Evolutionary conservation across 2,797 vertebrate species (phyloP).

Genomic region (Otus scops): DNA sequence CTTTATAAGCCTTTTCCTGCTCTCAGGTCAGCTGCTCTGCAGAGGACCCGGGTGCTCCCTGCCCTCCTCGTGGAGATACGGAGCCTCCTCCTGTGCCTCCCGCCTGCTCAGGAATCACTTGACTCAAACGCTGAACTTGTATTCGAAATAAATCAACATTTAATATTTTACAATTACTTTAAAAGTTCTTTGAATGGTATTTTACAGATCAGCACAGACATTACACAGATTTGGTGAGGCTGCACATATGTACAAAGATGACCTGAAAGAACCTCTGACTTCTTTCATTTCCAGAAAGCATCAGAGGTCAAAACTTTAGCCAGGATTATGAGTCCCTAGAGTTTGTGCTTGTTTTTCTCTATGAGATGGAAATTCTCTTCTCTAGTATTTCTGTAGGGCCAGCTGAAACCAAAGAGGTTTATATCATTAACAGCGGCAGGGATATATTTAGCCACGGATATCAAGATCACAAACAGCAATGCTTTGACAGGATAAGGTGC

Average conservation of each 20-base stretch:
- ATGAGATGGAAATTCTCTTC: not conserved
- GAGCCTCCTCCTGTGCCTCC: not conserved
- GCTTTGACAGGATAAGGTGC: not conserved
- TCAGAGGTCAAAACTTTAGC: not conserved
- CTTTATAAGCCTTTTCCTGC: not conserved
- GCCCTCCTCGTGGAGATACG: accelerated
- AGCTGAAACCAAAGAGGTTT: not conserved
- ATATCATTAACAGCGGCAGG: not conserved
- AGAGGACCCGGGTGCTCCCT: not conserved
- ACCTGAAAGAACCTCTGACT: not conserved
- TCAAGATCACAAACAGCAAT: not conserved
- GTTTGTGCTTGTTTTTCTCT: not conserved
- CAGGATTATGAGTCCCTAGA: not conserved
- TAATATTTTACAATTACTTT: constrained; percentile 53
- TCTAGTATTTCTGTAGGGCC: not conserved
- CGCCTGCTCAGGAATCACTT: not conserved
- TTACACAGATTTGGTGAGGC: not conserved
- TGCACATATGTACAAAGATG: not conserved
- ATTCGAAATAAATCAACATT: constrained; percentile 55
- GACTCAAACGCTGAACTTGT: not conserved
- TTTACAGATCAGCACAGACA: constrained; percentile 40
- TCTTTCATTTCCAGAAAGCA: not conserved
- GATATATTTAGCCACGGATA: not conserved
- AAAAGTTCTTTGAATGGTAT: constrained; percentile 28
- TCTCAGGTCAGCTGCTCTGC: not conserved